Percentiles rank a stretch among this genome's conserved stretches.
phyloP scores from a whole-genome alignment of 2,888 invertebrate genomes.

The Himalopsyche tibetana region DNA sequence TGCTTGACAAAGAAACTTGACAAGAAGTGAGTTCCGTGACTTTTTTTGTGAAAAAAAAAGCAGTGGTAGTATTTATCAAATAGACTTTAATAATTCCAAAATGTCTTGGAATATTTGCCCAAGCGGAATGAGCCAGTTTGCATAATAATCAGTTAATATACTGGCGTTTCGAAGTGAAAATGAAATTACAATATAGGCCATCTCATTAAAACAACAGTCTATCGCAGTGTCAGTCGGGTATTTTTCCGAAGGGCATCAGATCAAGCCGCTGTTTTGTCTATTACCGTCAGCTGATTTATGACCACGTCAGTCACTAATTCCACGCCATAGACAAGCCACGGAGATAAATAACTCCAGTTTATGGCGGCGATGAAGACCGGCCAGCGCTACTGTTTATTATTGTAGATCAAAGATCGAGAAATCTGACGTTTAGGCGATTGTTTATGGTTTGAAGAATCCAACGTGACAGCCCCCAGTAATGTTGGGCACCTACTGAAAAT shows the following conservation, averaged over 20 bases:
- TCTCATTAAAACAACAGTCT: not conserved
- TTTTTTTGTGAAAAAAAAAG: no score
- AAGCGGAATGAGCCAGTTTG: no score
- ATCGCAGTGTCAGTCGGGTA: not conserved
- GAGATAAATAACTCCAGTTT: conserved; percentile 38
- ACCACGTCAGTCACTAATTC: conserved; percentile 54
- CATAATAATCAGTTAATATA: no score
- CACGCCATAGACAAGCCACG: conserved; percentile 48
- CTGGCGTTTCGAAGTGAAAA: no score
- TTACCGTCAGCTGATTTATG: conserved; percentile 31
- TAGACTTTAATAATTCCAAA: no score
- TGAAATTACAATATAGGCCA: no score
- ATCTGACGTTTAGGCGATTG: not conserved
- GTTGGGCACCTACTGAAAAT: not conserved
- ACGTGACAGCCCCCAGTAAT: not conserved
- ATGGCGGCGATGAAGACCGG: conserved; percentile 21
- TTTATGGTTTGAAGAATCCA: not conserved
- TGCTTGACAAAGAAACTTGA: no score
- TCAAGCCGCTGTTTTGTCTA: not conserved
- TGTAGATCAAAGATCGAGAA: conserved; percentile 34
- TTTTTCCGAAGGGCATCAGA: not conserved
- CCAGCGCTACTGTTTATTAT: conserved; percentile 15
- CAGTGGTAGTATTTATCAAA: no score
- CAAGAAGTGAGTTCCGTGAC: no score
- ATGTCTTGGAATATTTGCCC: no score